phyloP scores from a whole-genome alignment of 2,888 invertebrate genomes.

The Ecliptopera silaceata region DNA sequence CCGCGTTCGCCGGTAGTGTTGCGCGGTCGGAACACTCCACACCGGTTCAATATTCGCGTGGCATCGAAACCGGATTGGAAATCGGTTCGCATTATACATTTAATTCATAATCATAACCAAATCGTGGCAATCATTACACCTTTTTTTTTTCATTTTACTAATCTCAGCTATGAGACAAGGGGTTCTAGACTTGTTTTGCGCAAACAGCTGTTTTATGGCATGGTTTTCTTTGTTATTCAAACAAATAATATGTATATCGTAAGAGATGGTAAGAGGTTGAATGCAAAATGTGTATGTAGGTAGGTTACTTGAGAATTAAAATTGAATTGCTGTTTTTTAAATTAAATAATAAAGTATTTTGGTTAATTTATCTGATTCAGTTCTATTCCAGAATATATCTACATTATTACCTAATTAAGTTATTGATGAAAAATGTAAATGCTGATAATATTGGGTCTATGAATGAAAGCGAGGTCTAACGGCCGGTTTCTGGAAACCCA shows the following conservation, averaged over 20 bases:
- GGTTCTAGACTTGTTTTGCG: conserved; percentile 24
- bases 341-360: too few relatives aligned
- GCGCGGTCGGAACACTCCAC: conserved; percentile 36
- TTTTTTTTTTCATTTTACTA: not conserved
- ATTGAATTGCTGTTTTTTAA: too few relatives aligned
- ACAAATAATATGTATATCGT: conserved; percentile 17
- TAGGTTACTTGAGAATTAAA: not conserved
- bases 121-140: conserved; percentile 21
- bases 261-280: not conserved
- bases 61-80: conserved; percentile 41
- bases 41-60: conserved; percentile 38
- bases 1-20: conserved; percentile 43
- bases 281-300: conserved; percentile 2
- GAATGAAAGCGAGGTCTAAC: conserved; percentile 10
- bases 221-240: conserved; percentile 31
- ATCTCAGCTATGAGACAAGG: not conserved
- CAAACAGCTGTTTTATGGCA: conserved; percentile 40
- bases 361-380: too few relatives aligned
- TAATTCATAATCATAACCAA: conserved; percentile 14
- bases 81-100: conserved; percentile 23
- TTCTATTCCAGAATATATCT: too few relatives aligned
- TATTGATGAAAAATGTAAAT: too few relatives aligned
- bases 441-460: not conserved
- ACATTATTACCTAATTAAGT: too few relatives aligned
- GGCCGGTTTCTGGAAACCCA: too few relatives aligned